Evolutionary conservation across 2,888 invertebrate genomes (phyloP).

Genomic region (Phragmatobia fuliginosa): DNA sequence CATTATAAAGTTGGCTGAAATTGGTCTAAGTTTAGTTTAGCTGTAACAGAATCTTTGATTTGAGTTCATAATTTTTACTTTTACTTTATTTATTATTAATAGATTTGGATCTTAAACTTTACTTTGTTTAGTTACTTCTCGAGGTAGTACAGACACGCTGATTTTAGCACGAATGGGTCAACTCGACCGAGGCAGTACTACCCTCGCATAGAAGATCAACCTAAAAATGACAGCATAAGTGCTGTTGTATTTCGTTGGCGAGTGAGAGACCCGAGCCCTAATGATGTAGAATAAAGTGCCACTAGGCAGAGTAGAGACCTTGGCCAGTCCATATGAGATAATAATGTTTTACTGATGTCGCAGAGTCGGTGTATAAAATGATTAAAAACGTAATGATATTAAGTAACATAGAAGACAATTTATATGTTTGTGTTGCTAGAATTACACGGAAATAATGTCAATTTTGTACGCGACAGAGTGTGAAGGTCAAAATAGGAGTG

Average conservation of each 20-base stretch:
- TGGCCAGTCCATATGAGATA: too few relatives aligned
- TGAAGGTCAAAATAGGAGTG: conserved; percentile 12
- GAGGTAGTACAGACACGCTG: too few relatives aligned
- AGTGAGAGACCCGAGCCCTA: too few relatives aligned
- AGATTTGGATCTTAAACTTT: background rate
- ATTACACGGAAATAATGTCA: conserved; percentile 10
- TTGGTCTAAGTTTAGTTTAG: background rate
- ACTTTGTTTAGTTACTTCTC: background rate
- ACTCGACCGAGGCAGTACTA: too few relatives aligned
- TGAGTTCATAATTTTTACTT: background rate
- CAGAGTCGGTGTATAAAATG: background rate
- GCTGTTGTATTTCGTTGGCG: too few relatives aligned
- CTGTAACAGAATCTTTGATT: background rate
- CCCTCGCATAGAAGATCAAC: too few relatives aligned
- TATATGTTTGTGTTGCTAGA: background rate
- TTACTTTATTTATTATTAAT: background rate
- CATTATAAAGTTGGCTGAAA: background rate
- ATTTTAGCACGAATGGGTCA: too few relatives aligned
- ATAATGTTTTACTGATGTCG: background rate
- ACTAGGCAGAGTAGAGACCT: too few relatives aligned
- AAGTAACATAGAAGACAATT: background rate
- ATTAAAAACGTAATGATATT: background rate
- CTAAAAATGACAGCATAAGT: too few relatives aligned
- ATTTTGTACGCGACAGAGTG: conserved; percentile 10
- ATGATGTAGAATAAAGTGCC: too few relatives aligned